These are phyloP conservation scores for Cryptocheilus praepositus DNA, from an alignment of 2,888 invertebrate species.

Conservation along the genomic window DNA sequence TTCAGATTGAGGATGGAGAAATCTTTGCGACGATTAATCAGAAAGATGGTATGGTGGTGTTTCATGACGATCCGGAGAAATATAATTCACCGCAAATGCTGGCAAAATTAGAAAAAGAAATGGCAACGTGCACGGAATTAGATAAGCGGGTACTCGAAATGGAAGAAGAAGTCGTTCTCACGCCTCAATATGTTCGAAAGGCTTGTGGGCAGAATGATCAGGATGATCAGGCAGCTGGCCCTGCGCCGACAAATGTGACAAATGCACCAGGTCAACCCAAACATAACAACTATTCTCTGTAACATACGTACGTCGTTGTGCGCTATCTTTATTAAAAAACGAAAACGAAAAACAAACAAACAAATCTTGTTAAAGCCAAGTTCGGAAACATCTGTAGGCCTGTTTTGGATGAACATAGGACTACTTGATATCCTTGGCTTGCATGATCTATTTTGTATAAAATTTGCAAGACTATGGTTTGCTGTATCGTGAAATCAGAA, in stretches of 20 bases:
- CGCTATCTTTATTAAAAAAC: slow-evolving; percentile 64
- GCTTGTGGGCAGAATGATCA: slow-evolving; percentile 74
- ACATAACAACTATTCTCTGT: slow-evolving; percentile 73
- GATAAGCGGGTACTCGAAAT: slow-evolving; percentile 92
- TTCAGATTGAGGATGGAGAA: slow-evolving; percentile 95
- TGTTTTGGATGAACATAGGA: slow-evolving; percentile 41
- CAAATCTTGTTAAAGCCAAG: slow-evolving; percentile 44
- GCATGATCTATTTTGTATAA: slow-evolving; percentile 34
- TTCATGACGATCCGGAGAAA: slow-evolving; percentile 96
- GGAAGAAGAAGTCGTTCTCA: slow-evolving; percentile 96
- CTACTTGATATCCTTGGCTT: neutral
- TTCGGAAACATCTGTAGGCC: slow-evolving; percentile 37
- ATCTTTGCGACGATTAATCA: slow-evolving; percentile 98
- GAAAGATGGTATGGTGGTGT: slow-evolving; percentile 98
- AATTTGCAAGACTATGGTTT: slow-evolving; percentile 18
- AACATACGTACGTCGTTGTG: slow-evolving; percentile 65
- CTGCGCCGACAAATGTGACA: slow-evolving; percentile 66
- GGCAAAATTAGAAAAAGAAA: slow-evolving; percentile 89
- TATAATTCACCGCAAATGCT: slow-evolving; percentile 94
- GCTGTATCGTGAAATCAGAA: slow-evolving; percentile 8
- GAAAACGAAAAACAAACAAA: slow-evolving; percentile 35
- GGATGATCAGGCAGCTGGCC: slow-evolving; percentile 68
- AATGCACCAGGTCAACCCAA: slow-evolving; percentile 71
- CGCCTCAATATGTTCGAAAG: slow-evolving; percentile 86
- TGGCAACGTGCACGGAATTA: slow-evolving; percentile 89